Evolutionary conservation across 2,888 invertebrate genomes (phyloP), one percentile per base, ranked within the genome.

Genomic region (Orthonevra nobilis): DNA sequence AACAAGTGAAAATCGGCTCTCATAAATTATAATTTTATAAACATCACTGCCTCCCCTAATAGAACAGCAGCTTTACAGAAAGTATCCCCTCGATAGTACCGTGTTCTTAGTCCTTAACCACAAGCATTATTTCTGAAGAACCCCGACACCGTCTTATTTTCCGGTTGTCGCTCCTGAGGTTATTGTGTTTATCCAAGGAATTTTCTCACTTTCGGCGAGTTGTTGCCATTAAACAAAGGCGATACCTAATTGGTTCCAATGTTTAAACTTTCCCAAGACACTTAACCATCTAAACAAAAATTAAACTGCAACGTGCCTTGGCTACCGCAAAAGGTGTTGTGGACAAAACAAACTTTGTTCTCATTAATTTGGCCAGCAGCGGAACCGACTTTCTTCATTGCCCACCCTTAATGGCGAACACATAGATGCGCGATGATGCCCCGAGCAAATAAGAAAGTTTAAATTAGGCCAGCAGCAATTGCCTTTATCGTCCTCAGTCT

Each of bases 391-490:
- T 28, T 26, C 17, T n/a, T n/a, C n/a, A n/a, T n/a, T n/a, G n/a
- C n/a, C n/a, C n/a, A n/a, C n/a, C n/a, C n/a, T n/a, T n/a, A n/a
- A n/a, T n/a, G n/a, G n/a, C n/a, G n/a, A n/a, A n/a, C n/a, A n/a
- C n/a, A n/a, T n/a, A n/a, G n/a, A n/a, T n/a, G n/a, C n/a, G n/a
- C n/a, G n/a, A n/a, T n/a, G n/a, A n/a, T n/a, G n/a, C n/a, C n/a
- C n/a, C 14, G 38, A 69, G 50, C 50, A 69, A 61, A 60, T 54
- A 69, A 60, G 46, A 77, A 77, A 77, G 60, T 77, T 77, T 77
- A 77, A 77, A 77, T 77, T 77, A 52, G 70, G n/a, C 72, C 72
- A 60, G 46, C 48, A 63, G 52, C 64, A 64, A 52, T 77, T 70
- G 56, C 40, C 58, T 54, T 32, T 54, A 61, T 34, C 32, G 50